phyloP scores from a whole-genome alignment of 2,113 vertebrate genomes.

The Dascyllus trimaculatus region DNA sequence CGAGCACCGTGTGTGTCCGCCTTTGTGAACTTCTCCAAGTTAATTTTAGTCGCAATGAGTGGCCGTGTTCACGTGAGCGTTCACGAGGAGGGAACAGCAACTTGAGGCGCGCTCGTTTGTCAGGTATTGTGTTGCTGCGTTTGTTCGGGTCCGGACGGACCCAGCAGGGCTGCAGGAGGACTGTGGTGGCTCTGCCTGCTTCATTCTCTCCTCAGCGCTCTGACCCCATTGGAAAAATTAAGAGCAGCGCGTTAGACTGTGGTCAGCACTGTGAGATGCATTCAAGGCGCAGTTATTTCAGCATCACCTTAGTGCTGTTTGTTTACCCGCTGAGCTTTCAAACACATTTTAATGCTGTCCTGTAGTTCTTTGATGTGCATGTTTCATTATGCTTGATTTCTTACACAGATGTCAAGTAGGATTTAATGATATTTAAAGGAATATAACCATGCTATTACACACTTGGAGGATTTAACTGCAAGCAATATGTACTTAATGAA shows the following conservation, averaged over 20 bases:
- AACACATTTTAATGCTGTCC: not conserved
- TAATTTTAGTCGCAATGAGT: constrained; percentile 20
- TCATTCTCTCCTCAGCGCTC: not conserved
- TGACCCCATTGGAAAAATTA: not conserved
- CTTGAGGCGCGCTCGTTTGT: constrained; percentile 31
- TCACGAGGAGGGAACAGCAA: constrained; percentile 11
- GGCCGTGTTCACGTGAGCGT: constrained; percentile 26
- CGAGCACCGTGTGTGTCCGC: not conserved
- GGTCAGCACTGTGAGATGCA: not conserved
- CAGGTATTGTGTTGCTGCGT: constrained; percentile 25
- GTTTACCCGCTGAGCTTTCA: not conserved
- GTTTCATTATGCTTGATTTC: not conserved
- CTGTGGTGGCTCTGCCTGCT: constrained; percentile 15
- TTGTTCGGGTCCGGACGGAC: not conserved
- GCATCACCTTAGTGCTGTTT: constrained; percentile 10
- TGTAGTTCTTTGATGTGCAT: not conserved
- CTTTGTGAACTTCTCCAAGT: constrained; percentile 6
- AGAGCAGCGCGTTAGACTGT: constrained; percentile 6
- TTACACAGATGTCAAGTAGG: not conserved
- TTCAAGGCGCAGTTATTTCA: constrained; percentile 3
- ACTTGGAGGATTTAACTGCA: not conserved
- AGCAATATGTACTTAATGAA: not conserved
- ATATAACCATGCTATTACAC: not conserved
- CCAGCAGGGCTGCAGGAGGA: constrained; percentile 5
- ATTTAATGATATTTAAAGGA: not conserved